Base-by-base conservation (phyloP, 2,113 vertebrate species). In the Eretmochelys imbricata region DNA sequence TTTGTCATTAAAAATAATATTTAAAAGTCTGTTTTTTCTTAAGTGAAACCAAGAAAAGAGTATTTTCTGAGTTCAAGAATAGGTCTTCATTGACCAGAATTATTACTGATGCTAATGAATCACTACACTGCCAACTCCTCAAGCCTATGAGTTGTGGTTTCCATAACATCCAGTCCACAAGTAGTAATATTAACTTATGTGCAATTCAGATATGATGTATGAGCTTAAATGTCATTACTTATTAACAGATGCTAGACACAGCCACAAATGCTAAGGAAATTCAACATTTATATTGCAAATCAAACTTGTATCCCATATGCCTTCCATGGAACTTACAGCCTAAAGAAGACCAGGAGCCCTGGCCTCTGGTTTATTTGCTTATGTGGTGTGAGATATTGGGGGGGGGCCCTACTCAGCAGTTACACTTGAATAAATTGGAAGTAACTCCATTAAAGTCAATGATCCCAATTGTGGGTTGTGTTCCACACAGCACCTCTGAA, bases 1-100 rank as follows among this genome's bases (percentile, higher is more conserved):
- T 53, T 78, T 87, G 46, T 86, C 20, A 87, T 89, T 25, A 84
- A 57, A 57, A 57, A 57, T 55, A 55, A 55, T 57, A 57, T 57
- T 57, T 57, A 57, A 89, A 89, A 80, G 53, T 54, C 69, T 25
- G 87, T 81, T 94, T 65, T 88, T 86, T 94, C 89, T 97, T 83
- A 95, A 94, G 92, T 89, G 91, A 93, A 95, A 57, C 82, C 54
- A 97, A 90, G 86, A 72, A 88, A 96, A 85, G 53, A 85, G 75
- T 81, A 8, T 50, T 78, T 89, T 91, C 48, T 87, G 95, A 97
- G 95, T 84, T 83, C 84, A 96, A 82, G 87, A 97, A 82, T 46
- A 94, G 96, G 97, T 86, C 90, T 97, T 94, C 81, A 86, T 24
- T 65, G 89, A 94, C 31, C 51, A 89, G 84, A 55, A 89, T 87